A percentile compares a stretch with the other conserved stretches of the same genome.
phyloP scores from a whole-genome alignment of 2,113 vertebrate genomes.

The Pelecanoides urinatrix region DNA sequence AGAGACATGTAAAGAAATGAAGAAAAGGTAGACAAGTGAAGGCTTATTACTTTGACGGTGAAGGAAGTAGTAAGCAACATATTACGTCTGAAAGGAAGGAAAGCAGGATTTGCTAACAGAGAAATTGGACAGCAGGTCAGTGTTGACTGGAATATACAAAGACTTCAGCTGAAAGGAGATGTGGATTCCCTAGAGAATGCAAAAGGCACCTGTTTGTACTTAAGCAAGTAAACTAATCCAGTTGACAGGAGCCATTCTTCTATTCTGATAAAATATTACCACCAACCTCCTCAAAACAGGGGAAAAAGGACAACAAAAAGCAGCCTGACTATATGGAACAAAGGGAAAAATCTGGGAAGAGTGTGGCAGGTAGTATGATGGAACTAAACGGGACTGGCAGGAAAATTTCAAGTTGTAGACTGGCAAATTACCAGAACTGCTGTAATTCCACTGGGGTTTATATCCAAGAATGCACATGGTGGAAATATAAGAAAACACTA shows the following conservation, averaged over 20 bases:
- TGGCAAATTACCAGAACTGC: background rate
- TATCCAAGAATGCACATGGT: background rate
- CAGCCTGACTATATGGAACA: background rate
- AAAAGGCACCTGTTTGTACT: background rate
- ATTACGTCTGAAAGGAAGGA: background rate
- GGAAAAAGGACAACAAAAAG: background rate
- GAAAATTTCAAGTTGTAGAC: background rate
- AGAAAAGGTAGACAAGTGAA: background rate
- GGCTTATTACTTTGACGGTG: background rate
- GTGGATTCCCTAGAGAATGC: background rate
- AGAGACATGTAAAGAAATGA: background rate
- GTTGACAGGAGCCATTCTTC: background rate
- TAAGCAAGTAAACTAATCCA: background rate
- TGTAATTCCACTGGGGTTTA: background rate
- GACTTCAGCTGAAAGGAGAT: background rate
- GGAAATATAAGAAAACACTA: background rate
- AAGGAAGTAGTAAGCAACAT: background rate
- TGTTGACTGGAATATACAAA: background rate
- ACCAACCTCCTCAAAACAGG: background rate
- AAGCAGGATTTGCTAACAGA: background rate
- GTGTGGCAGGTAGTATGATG: accelerated
- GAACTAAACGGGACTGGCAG: background rate
- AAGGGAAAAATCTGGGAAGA: background rate
- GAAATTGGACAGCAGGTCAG: background rate
- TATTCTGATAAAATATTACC: background rate